Evolutionary conservation across 1,140 invertebrate species (phyloP), one percentile per base, ranked within the genome.

Genomic region (Cydia fagiglandana): DNA sequence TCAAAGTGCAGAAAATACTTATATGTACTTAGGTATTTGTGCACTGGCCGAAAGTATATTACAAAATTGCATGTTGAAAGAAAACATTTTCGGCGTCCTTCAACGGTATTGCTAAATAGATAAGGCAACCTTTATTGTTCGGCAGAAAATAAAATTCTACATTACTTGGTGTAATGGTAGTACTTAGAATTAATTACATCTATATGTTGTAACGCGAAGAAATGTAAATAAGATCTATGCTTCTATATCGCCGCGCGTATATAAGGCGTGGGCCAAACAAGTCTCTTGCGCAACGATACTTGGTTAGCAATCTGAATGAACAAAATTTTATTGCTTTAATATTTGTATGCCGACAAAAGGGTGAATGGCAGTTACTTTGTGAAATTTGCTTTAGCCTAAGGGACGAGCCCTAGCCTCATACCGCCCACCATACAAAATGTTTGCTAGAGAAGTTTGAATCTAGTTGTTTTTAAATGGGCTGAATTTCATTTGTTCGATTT

Each of bases 311-410:
- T 38, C 9, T 70, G 34, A 70, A 17, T 41, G 38, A 70, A 70
- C 30, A 38, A 70, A 61, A n/a, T 70, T 70, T 70, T 70, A 70
- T 70, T 70, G 66, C 66, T 70, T 70, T n/a, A 17, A 70, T 10
- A 70, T 70, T 70, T 70, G 66, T 70, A 70, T 38, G 30, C 66
- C 66, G 34, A 70, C 34, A 9, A 10, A 61, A 70, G 66, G 66
- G 66, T 38, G 30, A 70, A 41, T 70, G 66, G 66, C 66, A 70
- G 66, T 70, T 70, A 70, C 34, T 34, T 38, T 10, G 34, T 38
- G 30, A 45, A 70, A 17, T 10, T 41, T 70, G n/a, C n/a, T 70
- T 70, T 70, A 45, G 30, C 66, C 66, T 70, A 41, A 41, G 38
- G 34, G 30, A 70, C 66, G 34, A 70, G n/a, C 15, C 66, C 34